phyloP scores from a whole-genome alignment of 2,113 vertebrate species.

The Tursiops truncatus region DNA sequence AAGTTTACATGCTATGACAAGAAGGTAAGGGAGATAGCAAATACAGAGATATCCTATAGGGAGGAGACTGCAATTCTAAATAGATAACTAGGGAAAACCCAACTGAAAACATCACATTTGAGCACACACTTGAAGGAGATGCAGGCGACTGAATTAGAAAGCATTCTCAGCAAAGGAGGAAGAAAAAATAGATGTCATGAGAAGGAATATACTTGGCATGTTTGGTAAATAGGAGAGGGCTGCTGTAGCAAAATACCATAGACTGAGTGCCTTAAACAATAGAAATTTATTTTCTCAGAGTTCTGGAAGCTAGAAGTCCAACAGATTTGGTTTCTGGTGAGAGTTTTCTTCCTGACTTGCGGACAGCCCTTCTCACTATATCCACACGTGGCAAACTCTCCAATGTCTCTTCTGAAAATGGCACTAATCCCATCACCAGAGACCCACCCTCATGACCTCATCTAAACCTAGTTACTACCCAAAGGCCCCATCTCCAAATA shows the following conservation, averaged over 20 bases:
- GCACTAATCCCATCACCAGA: background rate
- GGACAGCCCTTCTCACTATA: background rate
- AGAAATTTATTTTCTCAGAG: background rate
- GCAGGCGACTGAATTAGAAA: background rate
- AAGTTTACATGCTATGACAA: background rate
- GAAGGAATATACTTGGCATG: background rate
- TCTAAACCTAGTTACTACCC: background rate
- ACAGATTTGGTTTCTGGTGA: background rate
- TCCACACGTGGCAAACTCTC: background rate
- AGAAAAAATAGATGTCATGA: background rate
- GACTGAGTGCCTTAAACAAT: background rate
- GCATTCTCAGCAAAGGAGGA: background rate
- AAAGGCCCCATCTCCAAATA: background rate
- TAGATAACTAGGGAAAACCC: background rate
- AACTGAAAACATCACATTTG: background rate
- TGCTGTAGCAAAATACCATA: background rate
- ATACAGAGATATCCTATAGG: background rate
- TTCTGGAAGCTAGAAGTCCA: background rate
- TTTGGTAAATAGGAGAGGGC: background rate
- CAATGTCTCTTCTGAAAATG: background rate
- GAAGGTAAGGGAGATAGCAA: rapidly evolving
- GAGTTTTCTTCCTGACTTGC: background rate
- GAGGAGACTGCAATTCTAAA: background rate
- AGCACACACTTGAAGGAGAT: background rate
- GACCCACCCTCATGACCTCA: background rate